phyloP scores from a whole-genome alignment of 2,113 vertebrate genomes.

The Sprattus sprattus region DNA sequence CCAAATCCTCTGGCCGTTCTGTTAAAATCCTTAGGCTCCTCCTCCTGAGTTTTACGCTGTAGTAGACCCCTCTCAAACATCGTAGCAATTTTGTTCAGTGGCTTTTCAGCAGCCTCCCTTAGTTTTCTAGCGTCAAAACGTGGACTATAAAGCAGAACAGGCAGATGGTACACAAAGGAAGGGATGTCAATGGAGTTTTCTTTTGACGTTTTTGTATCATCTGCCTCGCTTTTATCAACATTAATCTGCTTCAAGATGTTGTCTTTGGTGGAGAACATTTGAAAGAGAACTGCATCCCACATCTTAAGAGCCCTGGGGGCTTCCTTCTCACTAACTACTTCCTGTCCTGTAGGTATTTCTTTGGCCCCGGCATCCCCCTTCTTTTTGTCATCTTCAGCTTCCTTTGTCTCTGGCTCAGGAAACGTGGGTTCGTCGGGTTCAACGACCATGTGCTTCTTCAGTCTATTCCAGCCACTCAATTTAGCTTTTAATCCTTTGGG shows the following conservation, averaged over 20 bases:
- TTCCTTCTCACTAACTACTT: constrained; percentile 48
- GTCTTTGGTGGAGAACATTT: constrained; percentile 77
- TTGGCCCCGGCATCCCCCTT: constrained; percentile 30
- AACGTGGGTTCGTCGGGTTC: constrained; percentile 68
- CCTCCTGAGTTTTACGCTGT: constrained; percentile 65
- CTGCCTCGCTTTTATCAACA: constrained; percentile 53
- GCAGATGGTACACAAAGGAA: constrained; percentile 71
- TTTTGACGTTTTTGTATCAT: constrained; percentile 52
- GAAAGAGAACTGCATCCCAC: constrained; percentile 93
- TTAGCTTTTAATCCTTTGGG: constrained; percentile 64
- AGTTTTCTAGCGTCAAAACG: constrained; percentile 88
- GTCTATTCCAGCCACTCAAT: constrained; percentile 81
- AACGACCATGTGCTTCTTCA: constrained; percentile 85
- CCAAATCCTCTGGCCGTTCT: constrained; percentile 81
- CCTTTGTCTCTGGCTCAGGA: constrained; percentile 55
- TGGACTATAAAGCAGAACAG: constrained; percentile 83
- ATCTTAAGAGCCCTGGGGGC: constrained; percentile 76
- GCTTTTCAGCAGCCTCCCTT: constrained; percentile 79
- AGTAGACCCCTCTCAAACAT: constrained; percentile 71
- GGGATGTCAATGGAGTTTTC: constrained; percentile 55
- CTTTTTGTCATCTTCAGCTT: constrained; percentile 16
- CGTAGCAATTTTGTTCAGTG: constrained; percentile 65
- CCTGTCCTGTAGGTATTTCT: constrained; percentile 48
- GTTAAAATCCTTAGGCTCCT: constrained; percentile 82
- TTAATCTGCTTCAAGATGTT: constrained; percentile 68